Evolutionary conservation across 1,140 invertebrate species (phyloP).

Genomic region (Halesus radiatus): DNA sequence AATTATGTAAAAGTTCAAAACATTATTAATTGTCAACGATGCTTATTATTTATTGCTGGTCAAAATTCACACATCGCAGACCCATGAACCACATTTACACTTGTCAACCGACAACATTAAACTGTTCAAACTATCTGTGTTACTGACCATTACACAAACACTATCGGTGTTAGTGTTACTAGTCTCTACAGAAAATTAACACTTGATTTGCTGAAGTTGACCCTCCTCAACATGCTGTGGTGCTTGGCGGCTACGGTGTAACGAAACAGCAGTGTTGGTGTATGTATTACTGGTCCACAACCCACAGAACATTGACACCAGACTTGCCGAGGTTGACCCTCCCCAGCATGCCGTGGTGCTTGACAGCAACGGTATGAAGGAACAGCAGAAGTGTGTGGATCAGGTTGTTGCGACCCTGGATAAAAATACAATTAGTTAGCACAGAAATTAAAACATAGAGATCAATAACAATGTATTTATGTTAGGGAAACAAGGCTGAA

Average conservation of each 20-base stretch:
- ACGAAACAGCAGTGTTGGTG: slow-evolving; percentile 77
- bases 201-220: slow-evolving; percentile 84
- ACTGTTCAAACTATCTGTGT: too few species aligned
- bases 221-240: slow-evolving; percentile 82
- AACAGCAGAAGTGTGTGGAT: slow-evolving; percentile 86
- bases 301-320: slow-evolving; percentile 83
- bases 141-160: too few species aligned
- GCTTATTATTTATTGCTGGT: too few species aligned
- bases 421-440: slow-evolving; percentile 1
- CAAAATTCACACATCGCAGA: too few species aligned
- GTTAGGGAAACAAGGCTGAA: too few species aligned
- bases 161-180: slow-evolving; percentile 34
- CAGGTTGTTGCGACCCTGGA: slow-evolving; percentile 86
- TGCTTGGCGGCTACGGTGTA: slow-evolving; percentile 79
- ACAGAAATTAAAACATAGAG: too few species aligned
- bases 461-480: too few species aligned
- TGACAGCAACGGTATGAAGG: slow-evolving; percentile 80
- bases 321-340: slow-evolving; percentile 83
- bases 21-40: too few species aligned
- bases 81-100: too few species aligned
- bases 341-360: slow-evolving; percentile 83
- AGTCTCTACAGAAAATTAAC: slow-evolving; percentile 83
- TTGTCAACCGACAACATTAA: too few species aligned
- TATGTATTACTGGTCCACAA: slow-evolving; percentile 70
- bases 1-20: too few species aligned